phyloP scores from a whole-genome alignment of 2,113 vertebrate species.

The Piprites chloris region DNA sequence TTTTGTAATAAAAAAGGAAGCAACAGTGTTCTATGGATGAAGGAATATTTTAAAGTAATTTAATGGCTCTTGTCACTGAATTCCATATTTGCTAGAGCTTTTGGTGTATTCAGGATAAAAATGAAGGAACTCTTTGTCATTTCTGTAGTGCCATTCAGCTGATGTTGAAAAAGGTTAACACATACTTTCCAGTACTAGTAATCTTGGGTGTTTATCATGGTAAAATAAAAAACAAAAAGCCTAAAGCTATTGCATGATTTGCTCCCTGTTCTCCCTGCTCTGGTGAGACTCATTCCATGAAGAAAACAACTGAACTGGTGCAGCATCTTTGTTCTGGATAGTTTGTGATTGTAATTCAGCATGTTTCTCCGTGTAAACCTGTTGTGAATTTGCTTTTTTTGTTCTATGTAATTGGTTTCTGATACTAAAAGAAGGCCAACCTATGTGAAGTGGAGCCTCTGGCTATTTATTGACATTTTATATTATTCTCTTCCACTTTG shows the following conservation, averaged over 20 bases:
- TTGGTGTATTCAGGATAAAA: conserved; percentile 79
- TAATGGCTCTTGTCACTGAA: conserved; percentile 68
- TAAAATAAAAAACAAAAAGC: conserved; percentile 66
- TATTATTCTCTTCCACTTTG: conserved; percentile 31
- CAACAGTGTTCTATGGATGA: conserved; percentile 72
- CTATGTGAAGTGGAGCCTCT: conserved; percentile 71
- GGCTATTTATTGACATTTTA: conserved; percentile 73
- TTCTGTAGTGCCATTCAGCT: conserved; percentile 72
- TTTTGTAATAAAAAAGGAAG: conserved; percentile 70
- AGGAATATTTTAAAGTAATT: conserved; percentile 79
- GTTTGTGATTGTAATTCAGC: conserved; percentile 85
- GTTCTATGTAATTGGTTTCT: conserved; percentile 78
- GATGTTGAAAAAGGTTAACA: conserved; percentile 73
- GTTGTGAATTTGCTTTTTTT: conserved; percentile 81
- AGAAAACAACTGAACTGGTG: conserved; percentile 74
- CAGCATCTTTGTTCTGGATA: conserved; percentile 79
- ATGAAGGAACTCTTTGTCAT: conserved; percentile 79
- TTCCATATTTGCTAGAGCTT: conserved; percentile 72
- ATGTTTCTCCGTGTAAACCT: conserved; percentile 83
- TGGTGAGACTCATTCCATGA: conserved; percentile 83
- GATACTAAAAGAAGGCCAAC: conserved; percentile 62
- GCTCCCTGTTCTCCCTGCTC: conserved; percentile 81
- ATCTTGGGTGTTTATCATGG: conserved; percentile 81
- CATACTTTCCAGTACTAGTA: conserved; percentile 75
- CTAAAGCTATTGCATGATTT: conserved; percentile 82